Base-by-base conservation (phyloP, 1,140 invertebrate species). In the Psix sp. region DNA sequence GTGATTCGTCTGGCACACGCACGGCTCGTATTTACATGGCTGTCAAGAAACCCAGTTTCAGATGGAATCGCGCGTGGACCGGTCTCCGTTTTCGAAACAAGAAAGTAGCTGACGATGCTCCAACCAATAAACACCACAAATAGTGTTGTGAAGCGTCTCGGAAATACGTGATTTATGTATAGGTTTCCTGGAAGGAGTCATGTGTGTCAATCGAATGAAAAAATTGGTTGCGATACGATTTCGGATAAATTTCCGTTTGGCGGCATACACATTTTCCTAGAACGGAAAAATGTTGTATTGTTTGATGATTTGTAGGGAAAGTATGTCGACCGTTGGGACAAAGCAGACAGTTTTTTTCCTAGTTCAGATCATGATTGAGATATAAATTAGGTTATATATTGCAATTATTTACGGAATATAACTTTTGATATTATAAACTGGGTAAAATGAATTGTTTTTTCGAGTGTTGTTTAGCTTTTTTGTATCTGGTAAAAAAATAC, bases 1-100 rank as follows among this genome's bases (percentile, higher is more conserved):
- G 56, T 35, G 74, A 76, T 74, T 78, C 74, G 57, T 77, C 65
- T 52, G 79, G 77, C 79, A 77, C 78, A 78, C 78, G 80, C 76
- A 79, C 79, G 76, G 75, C 40, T 75, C 57, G 3, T 49, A 74
- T 77, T 77, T 74, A 74, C 57, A 52, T 46, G 54, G 18, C 59
- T 68, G 39, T 45, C 26, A 15, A 73, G 71, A 72, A 59, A 26
- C 7, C 21, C 3, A 11, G 14, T 56, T 31, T 13, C 5, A 40
- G 33, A 24, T 40, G n/a, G n/a, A n/a, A n/a, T n/a, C 45, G 21
- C 40, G 54, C 46, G 45, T 15, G 16, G 46, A 49, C 26, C 29
- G 15, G 18, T 33, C 31, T 40, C 13, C 20, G 2, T 36, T 49
- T 43, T 39, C 11, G 4, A 16, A 16, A 15, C 13, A 20, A 40